These are phyloP conservation scores for Leucoptera coffeella DNA, from an alignment of 2,888 invertebrate genomes.

Conservation along the genomic window DNA sequence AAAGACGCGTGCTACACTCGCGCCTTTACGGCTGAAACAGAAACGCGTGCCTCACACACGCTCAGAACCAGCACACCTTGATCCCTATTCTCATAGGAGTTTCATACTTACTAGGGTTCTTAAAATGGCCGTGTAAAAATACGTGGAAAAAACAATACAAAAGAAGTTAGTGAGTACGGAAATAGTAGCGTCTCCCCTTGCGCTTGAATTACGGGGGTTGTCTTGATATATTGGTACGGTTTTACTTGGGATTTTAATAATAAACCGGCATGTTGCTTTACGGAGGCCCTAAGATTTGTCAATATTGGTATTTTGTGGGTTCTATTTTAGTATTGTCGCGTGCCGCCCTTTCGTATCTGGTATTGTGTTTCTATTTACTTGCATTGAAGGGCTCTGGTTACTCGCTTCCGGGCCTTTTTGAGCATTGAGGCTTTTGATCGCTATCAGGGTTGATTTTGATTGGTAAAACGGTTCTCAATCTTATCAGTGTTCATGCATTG, in stretches of 20 bases:
- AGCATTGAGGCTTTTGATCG: no score
- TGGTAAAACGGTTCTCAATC: no score
- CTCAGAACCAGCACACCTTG: no score
- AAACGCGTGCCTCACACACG: conserved; percentile 19
- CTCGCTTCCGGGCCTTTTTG: conserved; percentile 12
- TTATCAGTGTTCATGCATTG: no score
- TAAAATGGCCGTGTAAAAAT: conserved; percentile 45
- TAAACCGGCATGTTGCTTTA: conserved; percentile 45
- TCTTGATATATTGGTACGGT: conserved; percentile 44
- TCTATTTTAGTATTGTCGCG: conserved; percentile 43
- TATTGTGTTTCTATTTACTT: conserved; percentile 30
- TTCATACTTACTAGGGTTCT: no score
- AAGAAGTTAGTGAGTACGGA: conserved; percentile 32
- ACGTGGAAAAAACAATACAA: conserved; percentile 28
- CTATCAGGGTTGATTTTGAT: no score
- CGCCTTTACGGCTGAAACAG: background rate
- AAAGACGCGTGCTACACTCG: conserved; percentile 28
- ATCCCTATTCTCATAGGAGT: no score
- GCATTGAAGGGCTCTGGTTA: conserved; percentile 16
- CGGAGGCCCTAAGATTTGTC: conserved; percentile 49
- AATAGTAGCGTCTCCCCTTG: conserved; percentile 43
- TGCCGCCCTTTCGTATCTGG: conserved; percentile 27
- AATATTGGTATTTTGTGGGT: conserved; percentile 31
- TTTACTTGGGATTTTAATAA: conserved; percentile 51
- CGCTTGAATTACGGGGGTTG: conserved; percentile 28